Conservation (phyloP, 2,113 vertebrate genomes). For the Nothocercus nigrocapillus region DNA sequence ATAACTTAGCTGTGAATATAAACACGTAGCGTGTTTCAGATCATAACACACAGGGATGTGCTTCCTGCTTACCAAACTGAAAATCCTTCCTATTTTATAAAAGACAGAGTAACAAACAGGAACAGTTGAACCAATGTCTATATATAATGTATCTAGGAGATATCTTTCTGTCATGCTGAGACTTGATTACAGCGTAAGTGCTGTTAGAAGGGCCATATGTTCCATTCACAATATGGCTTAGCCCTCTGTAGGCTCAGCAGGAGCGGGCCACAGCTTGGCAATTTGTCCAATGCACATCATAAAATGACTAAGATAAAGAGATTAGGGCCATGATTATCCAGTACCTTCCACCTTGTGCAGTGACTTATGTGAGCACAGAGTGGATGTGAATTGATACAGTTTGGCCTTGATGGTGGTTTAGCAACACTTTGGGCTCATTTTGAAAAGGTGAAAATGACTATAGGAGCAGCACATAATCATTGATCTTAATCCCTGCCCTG, state of each 20-base stretch:
- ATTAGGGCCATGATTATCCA: slow-evolving; percentile 9
- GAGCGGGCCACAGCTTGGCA: not conserved
- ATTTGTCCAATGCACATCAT: slow-evolving; percentile 31
- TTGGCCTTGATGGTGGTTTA: not conserved
- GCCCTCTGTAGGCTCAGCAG: not conserved
- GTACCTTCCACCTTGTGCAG: not conserved
- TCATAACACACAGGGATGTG: accelerated
- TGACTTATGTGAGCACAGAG: not conserved
- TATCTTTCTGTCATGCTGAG: slow-evolving; percentile 34
- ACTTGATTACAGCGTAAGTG: slow-evolving; percentile 48
- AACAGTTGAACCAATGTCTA: not conserved
- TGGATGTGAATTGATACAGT: not conserved
- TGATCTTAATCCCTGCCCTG: not conserved
- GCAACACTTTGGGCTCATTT: not conserved
- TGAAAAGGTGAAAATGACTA: not conserved
- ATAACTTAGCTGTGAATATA: not conserved
- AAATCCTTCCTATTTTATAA: slow-evolving; percentile 23
- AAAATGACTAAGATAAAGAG: slow-evolving; percentile 59
- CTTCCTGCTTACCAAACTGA: not conserved
- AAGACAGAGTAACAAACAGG: slow-evolving; percentile 19
- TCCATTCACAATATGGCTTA: slow-evolving; percentile 25
- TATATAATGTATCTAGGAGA: slow-evolving; percentile 41
- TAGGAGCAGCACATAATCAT: slow-evolving; percentile 16
- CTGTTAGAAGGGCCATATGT: slow-evolving; percentile 50
- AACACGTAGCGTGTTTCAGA: not conserved